A percentile compares a stretch with the other conserved stretches of the same genome.
phyloP scores from a whole-genome alignment of 2,113 vertebrate species.

The Larimichthys crocea region DNA sequence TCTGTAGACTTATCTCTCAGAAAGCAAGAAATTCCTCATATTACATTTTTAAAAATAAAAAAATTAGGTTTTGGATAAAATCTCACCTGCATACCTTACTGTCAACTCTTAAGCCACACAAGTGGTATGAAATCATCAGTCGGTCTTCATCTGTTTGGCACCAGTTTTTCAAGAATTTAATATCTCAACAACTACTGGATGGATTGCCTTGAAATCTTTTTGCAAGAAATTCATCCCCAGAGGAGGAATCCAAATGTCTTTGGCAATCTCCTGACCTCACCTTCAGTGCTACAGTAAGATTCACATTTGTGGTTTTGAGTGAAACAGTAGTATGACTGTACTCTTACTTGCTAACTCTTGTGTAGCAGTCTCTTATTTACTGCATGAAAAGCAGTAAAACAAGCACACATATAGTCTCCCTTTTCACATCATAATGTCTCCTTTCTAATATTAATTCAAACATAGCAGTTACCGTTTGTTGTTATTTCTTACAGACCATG shows the following conservation, averaged over 20 bases:
- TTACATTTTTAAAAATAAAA: not conserved
- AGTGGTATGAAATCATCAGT: too few relatives aligned
- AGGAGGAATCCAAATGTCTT: not conserved
- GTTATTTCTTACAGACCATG: not conserved
- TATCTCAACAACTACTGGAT: not conserved
- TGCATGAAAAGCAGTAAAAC: not conserved
- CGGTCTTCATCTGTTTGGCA: too few relatives aligned
- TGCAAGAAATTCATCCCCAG: not conserved
- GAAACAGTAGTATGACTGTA: not conserved
- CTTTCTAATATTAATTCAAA: constrained; percentile 6
- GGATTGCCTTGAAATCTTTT: not conserved
- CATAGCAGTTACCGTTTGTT: not conserved
- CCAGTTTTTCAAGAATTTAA: not conserved
- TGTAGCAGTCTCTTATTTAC: too few relatives aligned
- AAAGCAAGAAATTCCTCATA: not conserved
- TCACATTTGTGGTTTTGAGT: not conserved
- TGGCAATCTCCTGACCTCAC: not conserved
- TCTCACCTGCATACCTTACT: not conserved
- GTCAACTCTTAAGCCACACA: not conserved
- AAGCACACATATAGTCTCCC: not conserved
- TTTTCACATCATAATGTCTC: not conserved
- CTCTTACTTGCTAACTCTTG: too few relatives aligned
- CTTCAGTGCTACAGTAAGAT: not conserved
- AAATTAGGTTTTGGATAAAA: not conserved
- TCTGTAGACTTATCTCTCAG: not conserved